These are phyloP conservation scores for Sinella curviseta DNA, from an alignment of 1,140 invertebrate genomes.

Conservation along the genomic window DNA sequence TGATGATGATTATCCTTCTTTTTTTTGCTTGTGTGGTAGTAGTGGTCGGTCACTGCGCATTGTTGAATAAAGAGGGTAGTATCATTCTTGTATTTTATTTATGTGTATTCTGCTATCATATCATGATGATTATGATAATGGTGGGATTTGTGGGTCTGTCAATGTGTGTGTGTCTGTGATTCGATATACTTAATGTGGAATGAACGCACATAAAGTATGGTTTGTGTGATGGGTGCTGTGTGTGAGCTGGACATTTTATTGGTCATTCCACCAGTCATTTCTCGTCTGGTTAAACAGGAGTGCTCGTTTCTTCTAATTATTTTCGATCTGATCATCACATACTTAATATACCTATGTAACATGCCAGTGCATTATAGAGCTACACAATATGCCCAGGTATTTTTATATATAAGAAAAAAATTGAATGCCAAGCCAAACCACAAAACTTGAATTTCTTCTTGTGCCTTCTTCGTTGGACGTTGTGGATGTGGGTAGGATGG, in stretches of 20 bases:
- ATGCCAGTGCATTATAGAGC: too few species aligned
- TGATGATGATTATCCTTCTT: neutral
- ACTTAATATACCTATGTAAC: neutral
- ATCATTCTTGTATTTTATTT: neutral
- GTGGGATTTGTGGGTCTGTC: neutral
- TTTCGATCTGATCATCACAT: conserved; percentile 7
- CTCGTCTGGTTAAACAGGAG: conserved; percentile 19
- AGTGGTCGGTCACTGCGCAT: neutral
- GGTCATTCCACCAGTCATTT: conserved; percentile 10
- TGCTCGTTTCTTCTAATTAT: conserved; percentile 26
- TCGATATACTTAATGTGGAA: too few species aligned
- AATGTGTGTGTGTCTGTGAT: neutral
- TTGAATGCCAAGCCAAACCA: neutral
- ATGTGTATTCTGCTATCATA: too few species aligned
- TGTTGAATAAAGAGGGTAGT: too few species aligned
- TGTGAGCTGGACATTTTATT: conserved; percentile 21
- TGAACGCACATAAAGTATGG: too few species aligned
- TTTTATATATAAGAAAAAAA: neutral
- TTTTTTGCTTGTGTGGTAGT: neutral
- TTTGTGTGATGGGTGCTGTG: neutral
- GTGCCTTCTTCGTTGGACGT: neutral
- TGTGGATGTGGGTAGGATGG: neutral
- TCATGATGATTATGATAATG: neutral
- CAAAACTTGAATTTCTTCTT: conserved; percentile 19
- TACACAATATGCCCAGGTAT: neutral